Conservation (phyloP, 2,888 invertebrate species). For the Clepsis dumicolana region DNA sequence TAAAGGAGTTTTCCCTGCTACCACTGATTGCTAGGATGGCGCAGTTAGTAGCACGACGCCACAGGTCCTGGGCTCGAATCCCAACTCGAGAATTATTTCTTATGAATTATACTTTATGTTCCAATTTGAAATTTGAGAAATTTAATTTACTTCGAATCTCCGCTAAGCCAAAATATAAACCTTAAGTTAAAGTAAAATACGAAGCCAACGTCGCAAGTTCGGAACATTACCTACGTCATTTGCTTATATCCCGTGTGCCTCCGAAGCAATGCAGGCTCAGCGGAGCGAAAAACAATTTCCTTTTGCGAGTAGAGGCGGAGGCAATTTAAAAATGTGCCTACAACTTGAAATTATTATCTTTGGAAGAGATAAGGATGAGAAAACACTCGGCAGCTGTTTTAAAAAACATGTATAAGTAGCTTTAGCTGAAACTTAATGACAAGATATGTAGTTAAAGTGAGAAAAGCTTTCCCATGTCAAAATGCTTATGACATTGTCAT, state of each 20-base stretch:
- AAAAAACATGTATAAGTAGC: too few species aligned
- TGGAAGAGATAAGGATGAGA: neutral
- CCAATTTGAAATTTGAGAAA: neutral
- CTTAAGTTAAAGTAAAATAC: slow-evolving; percentile 19
- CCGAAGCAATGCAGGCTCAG: slow-evolving; percentile 36
- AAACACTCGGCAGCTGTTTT: neutral
- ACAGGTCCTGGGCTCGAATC: too few species aligned
- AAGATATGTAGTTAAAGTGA: too few species aligned
- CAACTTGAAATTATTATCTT: slow-evolving; percentile 31
- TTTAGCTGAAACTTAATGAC: too few species aligned
- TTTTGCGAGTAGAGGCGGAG: slow-evolving; percentile 20
- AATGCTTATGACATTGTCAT: too few species aligned
- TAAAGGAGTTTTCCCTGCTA: too few species aligned
- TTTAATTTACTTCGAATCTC: neutral
- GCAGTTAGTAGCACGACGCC: too few species aligned
- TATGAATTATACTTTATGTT: too few species aligned
- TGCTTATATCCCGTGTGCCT: slow-evolving; percentile 50
- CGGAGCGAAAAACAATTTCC: slow-evolving; percentile 45
- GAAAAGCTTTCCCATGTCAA: too few species aligned
- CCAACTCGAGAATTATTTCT: too few species aligned
- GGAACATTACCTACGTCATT: slow-evolving; percentile 51
- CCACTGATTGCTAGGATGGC: too few species aligned
- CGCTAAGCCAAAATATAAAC: neutral
- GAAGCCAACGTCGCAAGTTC: slow-evolving; percentile 29
- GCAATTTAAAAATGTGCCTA: slow-evolving; percentile 42